A percentile compares a stretch with the other conserved stretches of the same genome.
Evolutionary conservation across 2,888 invertebrate genomes (phyloP).

Genomic region (Eupithecia subumbrata): DNA sequence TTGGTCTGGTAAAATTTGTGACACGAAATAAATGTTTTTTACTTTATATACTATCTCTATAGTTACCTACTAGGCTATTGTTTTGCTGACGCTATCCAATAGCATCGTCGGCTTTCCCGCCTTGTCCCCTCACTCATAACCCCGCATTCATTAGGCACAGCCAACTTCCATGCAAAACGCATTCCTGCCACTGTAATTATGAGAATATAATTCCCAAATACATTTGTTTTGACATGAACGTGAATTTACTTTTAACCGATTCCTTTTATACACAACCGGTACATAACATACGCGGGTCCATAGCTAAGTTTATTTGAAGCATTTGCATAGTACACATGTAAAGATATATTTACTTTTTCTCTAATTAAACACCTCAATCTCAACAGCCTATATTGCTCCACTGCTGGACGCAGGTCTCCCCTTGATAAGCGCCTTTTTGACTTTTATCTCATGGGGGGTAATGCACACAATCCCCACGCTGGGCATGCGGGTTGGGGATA

Average conservation of each 20-base stretch:
- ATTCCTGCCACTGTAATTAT: slow-evolving; percentile 48
- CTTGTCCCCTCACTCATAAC: slow-evolving; percentile 6
- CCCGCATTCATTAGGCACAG: background rate
- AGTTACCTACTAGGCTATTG: slow-evolving; percentile 50
- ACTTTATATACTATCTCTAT: background rate
- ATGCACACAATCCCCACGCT: too few relatives aligned
- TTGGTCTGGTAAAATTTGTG: background rate
- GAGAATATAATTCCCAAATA: background rate
- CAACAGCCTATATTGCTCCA: too few relatives aligned
- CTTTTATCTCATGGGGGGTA: too few relatives aligned
- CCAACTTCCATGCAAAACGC: slow-evolving; percentile 52
- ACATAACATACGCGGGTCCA: too few relatives aligned
- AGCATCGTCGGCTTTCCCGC: slow-evolving; percentile 51
- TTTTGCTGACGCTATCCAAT: slow-evolving; percentile 61
- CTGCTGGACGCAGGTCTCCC: too few relatives aligned
- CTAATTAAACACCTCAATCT: too few relatives aligned
- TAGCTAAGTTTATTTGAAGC: too few relatives aligned
- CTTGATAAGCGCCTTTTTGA: too few relatives aligned
- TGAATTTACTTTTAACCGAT: background rate
- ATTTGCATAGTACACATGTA: background rate
- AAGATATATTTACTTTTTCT: too few relatives aligned
- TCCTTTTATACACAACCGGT: background rate
- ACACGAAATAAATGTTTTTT: background rate
- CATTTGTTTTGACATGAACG: background rate
- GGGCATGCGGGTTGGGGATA: too few relatives aligned